Percentiles rank a stretch among this genome's conserved stretches.
Evolutionary conservation across 2,888 invertebrate genomes (phyloP).

Genomic region (Lottia scabra): DNA sequence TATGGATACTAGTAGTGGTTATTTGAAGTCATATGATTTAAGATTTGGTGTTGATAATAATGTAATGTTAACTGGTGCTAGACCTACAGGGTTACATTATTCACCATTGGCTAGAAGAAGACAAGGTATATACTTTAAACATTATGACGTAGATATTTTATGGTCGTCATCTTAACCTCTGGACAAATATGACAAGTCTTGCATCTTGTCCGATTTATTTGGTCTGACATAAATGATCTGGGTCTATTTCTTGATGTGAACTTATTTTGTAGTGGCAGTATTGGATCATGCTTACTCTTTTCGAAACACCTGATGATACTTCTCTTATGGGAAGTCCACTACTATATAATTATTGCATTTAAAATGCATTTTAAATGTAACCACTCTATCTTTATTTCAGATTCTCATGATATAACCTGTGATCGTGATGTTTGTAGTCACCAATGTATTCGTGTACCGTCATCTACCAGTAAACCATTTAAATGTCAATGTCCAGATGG

Average conservation of each 20-base stretch:
- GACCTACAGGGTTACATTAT: constrained; percentile 40
- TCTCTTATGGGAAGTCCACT: too few species aligned
- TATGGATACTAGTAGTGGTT: constrained; percentile 27
- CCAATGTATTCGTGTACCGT: constrained; percentile 45
- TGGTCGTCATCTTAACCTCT: too few species aligned
- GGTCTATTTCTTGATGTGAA: too few species aligned
- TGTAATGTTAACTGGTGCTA: constrained; percentile 34
- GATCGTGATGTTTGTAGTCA: constrained; percentile 44
- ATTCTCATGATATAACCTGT: constrained; percentile 37
- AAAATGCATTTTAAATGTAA: too few species aligned
- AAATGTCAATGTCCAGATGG: constrained; percentile 50
- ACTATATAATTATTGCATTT: too few species aligned
- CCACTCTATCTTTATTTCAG: constrained; percentile 13
- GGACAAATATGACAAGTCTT: too few species aligned
- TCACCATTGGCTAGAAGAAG: constrained; percentile 34
- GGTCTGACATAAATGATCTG: too few species aligned
- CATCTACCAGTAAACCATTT: constrained; percentile 25
- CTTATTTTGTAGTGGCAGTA: too few species aligned
- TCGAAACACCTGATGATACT: too few species aligned
- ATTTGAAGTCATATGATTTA: constrained; percentile 37
- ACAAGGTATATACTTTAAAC: constrained; percentile 28
- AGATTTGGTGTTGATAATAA: constrained; percentile 38
- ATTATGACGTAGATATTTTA: too few species aligned
- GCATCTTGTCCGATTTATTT: too few species aligned
- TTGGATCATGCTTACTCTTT: too few species aligned